phyloP scores from a whole-genome alignment of 2,888 invertebrate species.

The Watsonalla binaria region DNA sequence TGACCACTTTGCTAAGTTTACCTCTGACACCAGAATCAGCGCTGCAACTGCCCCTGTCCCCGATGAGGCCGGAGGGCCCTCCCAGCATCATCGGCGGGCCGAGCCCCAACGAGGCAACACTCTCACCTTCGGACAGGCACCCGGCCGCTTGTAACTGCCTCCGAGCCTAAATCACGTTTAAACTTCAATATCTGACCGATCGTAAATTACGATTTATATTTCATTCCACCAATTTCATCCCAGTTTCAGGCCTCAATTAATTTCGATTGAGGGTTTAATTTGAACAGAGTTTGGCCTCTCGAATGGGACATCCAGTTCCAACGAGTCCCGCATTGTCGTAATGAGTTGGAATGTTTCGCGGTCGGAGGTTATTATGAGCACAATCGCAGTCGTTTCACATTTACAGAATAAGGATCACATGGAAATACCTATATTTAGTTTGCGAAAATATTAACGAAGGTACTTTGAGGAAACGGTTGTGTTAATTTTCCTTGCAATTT shows the following conservation, averaged over 20 bases:
- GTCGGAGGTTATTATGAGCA: constrained; percentile 24
- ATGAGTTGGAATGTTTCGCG: constrained; percentile 32
- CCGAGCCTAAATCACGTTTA: constrained; percentile 73
- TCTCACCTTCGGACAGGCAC: constrained; percentile 91
- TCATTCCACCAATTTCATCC: constrained; percentile 24
- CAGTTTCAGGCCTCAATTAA: constrained; percentile 51
- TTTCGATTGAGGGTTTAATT: constrained; percentile 49
- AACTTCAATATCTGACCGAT: constrained; percentile 9
- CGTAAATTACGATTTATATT: constrained; percentile 3
- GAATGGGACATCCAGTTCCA: constrained; percentile 33
- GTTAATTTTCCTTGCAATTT: constrained; percentile 43
- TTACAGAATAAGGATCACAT: constrained; percentile 13
- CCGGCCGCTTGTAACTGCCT: constrained; percentile 87
- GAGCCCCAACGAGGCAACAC: constrained; percentile 84
- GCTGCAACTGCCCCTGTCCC: constrained; percentile 90
- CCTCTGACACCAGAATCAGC: constrained; percentile 92
- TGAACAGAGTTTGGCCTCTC: constrained; percentile 42
- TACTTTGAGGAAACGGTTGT: constrained; percentile 27
- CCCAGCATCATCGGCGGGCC: constrained; percentile 81
- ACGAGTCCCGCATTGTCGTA: constrained; percentile 30
- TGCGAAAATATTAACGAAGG: not conserved
- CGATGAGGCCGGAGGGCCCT: constrained; percentile 69
- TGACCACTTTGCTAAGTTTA: constrained; percentile 14
- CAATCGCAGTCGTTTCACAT: constrained; percentile 25
- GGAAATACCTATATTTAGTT: constrained; percentile 1